Evolutionary conservation across 2,797 vertebrate genomes (phyloP).

Genomic region (Lutjanus argentimaculatus): DNA sequence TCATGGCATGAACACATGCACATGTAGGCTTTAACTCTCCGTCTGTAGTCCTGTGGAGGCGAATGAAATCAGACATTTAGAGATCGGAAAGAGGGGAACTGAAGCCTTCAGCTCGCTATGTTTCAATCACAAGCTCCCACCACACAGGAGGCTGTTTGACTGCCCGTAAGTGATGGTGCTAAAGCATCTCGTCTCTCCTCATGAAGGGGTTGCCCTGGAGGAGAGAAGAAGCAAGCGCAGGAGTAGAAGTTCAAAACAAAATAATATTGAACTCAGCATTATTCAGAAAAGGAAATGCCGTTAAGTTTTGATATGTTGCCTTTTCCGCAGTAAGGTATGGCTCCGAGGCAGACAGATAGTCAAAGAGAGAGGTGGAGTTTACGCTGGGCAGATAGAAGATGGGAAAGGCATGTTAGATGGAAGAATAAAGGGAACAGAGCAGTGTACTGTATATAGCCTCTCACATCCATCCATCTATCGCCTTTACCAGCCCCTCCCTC

Average conservation of each 20-base stretch:
- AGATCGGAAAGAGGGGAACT: slow-evolving; percentile 41
- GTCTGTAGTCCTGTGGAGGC: slow-evolving; percentile 47
- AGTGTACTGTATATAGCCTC: slow-evolving; percentile 74
- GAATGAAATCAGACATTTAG: slow-evolving; percentile 65
- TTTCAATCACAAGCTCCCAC: slow-evolving; percentile 71
- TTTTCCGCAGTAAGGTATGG: slow-evolving; percentile 76
- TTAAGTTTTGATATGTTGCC: slow-evolving; percentile 85
- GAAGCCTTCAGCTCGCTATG: slow-evolving; percentile 53
- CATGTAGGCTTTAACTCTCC: slow-evolving; percentile 69
- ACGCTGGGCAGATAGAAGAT: slow-evolving; percentile 62
- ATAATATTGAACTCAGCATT: slow-evolving; percentile 91
- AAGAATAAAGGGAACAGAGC: slow-evolving; percentile 74
- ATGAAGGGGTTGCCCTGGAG: slow-evolving; percentile 78
- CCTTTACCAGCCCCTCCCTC: slow-evolving; percentile 70
- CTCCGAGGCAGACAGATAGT: slow-evolving; percentile 79
- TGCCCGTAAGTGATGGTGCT: slow-evolving; percentile 82
- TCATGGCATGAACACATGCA: slow-evolving; percentile 57
- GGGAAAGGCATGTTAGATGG: slow-evolving; percentile 65
- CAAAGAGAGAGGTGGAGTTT: slow-evolving; percentile 76
- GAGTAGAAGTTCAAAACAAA: slow-evolving; percentile 85
- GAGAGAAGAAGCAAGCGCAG: slow-evolving; percentile 67
- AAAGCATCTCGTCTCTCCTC: slow-evolving; percentile 67
- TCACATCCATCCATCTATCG: slow-evolving; percentile 78
- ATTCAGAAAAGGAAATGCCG: slow-evolving; percentile 85
- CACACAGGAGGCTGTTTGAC: slow-evolving; percentile 81